Conservation (phyloP, 2,113 vertebrate species). For the Hymenochirus boettgeri region DNA sequence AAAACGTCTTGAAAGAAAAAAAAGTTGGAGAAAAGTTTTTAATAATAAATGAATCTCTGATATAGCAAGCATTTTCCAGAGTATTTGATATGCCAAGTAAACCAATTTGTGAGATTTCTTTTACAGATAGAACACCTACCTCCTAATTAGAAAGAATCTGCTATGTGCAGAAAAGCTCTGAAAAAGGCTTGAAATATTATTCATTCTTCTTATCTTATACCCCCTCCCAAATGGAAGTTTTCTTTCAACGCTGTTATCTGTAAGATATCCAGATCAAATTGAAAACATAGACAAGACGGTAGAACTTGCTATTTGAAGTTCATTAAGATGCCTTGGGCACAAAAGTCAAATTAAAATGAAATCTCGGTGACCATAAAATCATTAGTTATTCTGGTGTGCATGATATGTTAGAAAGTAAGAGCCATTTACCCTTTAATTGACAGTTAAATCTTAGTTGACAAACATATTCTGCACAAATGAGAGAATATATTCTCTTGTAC, state of each 20-base stretch:
- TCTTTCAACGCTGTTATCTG: conserved; percentile 1
- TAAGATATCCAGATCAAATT: conserved; percentile 30
- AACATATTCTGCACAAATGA: background rate
- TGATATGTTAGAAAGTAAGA: conserved; percentile 6
- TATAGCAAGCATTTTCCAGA: conserved; percentile 22
- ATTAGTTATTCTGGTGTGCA: conserved; percentile 18
- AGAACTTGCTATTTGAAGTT: conserved; percentile 20
- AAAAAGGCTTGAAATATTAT: conserved; percentile 17
- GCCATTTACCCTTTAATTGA: conserved; percentile 22
- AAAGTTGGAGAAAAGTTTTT: conserved; percentile 30
- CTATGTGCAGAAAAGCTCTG: background rate
- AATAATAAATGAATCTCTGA: conserved; percentile 36
- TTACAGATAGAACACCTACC: conserved; percentile 9
- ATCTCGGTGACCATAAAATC: conserved; percentile 22
- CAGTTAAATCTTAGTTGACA: background rate
- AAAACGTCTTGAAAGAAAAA: conserved; percentile 32
- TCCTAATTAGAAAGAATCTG: conserved; percentile 30
- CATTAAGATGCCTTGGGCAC: conserved; percentile 20
- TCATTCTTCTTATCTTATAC: conserved; percentile 23
- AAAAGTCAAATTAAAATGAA: background rate
- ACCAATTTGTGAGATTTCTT: conserved; percentile 37
- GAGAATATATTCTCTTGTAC: too few relatives aligned
- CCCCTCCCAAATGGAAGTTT: background rate
- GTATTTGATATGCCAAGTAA: conserved; percentile 35
- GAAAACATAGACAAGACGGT: conserved; percentile 21